phyloP scores from a whole-genome alignment of 2,113 vertebrate species.

The Heterotis niloticus region DNA sequence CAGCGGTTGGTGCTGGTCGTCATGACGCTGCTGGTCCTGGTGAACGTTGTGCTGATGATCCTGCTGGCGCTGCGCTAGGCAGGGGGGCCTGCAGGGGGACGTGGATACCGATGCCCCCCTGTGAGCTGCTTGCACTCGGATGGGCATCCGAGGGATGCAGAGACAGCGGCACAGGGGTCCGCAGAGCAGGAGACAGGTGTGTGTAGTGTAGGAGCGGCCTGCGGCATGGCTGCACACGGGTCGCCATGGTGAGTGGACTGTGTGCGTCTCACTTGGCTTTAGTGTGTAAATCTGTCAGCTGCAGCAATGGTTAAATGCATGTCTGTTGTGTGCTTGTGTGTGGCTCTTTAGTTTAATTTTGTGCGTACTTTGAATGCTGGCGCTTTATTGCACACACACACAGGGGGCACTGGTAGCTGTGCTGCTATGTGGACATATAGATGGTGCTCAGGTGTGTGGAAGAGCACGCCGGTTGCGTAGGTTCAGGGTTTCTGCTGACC shows the following conservation, averaged over 20 bases:
- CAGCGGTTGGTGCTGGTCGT: conserved; percentile 87
- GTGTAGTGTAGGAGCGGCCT: background rate
- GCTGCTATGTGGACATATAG: too few relatives aligned
- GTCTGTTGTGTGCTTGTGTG: too few relatives aligned
- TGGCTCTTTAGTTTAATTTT: too few relatives aligned
- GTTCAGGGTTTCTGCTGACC: too few relatives aligned
- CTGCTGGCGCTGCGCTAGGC: conserved; percentile 86
- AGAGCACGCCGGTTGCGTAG: too few relatives aligned
- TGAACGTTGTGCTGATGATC: conserved; percentile 91
- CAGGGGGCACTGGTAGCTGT: too few relatives aligned
- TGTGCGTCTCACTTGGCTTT: background rate
- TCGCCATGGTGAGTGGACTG: background rate
- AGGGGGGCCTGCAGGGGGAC: background rate
- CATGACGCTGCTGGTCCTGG: conserved; percentile 86
- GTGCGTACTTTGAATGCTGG: background rate
- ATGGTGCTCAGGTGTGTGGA: too few relatives aligned
- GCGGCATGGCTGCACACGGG: background rate
- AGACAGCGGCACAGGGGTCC: conserved; percentile 30
- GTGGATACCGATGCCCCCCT: background rate
- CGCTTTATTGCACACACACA: too few relatives aligned
- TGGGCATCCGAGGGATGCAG: conserved; percentile 51
- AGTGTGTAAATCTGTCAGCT: background rate
- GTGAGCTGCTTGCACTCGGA: conserved; percentile 30
- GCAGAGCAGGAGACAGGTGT: background rate
- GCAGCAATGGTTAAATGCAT: background rate